Evolutionary conservation across 2,888 invertebrate species (phyloP).

Genomic region (Sarcophaga subvicina): DNA sequence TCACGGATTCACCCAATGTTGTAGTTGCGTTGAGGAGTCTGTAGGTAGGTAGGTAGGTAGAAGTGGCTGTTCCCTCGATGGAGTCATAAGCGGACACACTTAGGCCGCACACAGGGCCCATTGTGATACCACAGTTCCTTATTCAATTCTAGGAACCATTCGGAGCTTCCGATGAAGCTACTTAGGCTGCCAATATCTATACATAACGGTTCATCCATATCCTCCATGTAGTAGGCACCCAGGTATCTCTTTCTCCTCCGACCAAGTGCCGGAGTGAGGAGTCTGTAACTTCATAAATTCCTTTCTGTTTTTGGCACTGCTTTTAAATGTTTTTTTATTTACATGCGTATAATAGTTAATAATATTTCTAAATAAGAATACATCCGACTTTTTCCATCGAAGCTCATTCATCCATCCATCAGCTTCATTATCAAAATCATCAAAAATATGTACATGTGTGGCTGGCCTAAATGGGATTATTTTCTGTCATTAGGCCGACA

Average conservation of each 20-base stretch:
- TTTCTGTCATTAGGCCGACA: neutral
- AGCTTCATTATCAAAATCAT: neutral
- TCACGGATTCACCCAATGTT: too few relatives aligned
- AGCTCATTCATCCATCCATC: constrained; percentile 26
- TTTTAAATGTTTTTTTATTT: neutral
- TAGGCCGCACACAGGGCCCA: too few relatives aligned
- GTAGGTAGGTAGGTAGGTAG: too few relatives aligned
- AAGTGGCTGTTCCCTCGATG: too few relatives aligned
- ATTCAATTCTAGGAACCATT: too few relatives aligned
- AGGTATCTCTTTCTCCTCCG: too few relatives aligned
- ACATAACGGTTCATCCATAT: too few relatives aligned
- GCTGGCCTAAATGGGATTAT: neutral
- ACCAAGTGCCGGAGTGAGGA: rapidly evolving
- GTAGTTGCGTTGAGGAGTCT: neutral
- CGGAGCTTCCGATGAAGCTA: too few relatives aligned
- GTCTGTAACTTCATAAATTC: neutral
- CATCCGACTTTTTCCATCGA: neutral
- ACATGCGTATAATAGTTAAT: neutral
- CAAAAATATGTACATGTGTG: neutral
- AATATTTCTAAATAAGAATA: neutral
- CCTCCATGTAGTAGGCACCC: rapidly evolving
- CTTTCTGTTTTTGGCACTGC: neutral
- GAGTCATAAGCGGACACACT: too few relatives aligned
- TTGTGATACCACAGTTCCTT: too few relatives aligned
- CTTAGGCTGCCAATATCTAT: too few relatives aligned